A percentile compares a stretch with the other conserved stretches of the same genome.
Evolutionary conservation across 2,888 invertebrate species (phyloP).

Genomic region (Microplitis manilae): DNA sequence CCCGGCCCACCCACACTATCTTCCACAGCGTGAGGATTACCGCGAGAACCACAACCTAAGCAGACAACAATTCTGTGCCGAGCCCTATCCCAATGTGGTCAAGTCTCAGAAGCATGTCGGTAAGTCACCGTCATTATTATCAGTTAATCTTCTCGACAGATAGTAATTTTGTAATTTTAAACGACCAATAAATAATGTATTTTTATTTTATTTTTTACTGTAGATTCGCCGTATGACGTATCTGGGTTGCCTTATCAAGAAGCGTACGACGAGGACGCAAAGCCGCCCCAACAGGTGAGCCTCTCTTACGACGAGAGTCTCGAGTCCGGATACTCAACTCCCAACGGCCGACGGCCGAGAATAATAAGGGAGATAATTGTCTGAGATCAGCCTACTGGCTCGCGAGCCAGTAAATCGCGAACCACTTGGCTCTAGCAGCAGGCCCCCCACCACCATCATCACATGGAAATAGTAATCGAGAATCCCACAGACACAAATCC

Average conservation of each 20-base stretch:
- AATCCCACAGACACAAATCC: conserved; percentile 57
- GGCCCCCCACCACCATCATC: conserved; percentile 62
- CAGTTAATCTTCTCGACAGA: too few relatives aligned
- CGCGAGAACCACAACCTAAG: conserved; percentile 87
- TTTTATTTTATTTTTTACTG: conserved; percentile 28
- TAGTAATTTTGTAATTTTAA: too few relatives aligned
- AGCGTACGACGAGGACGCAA: conserved; percentile 83
- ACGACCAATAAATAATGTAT: conserved; percentile 20
- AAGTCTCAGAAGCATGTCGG: conserved; percentile 94
- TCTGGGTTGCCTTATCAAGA: conserved; percentile 92
- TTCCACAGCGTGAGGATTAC: conserved; percentile 81
- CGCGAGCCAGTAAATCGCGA: conserved; percentile 68
- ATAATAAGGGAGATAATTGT: conserved; percentile 97
- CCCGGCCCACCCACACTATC: conserved; percentile 86
- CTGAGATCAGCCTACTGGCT: conserved; percentile 74
- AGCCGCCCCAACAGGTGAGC: conserved; percentile 89
- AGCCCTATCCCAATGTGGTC: conserved; percentile 91
- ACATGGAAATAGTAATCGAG: conserved; percentile 69
- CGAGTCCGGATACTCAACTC: conserved; percentile 94
- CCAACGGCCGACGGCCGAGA: conserved; percentile 91
- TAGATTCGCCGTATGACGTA: conserved; percentile 95
- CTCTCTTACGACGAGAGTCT: conserved; percentile 94
- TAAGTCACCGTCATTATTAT: conserved; percentile 71
- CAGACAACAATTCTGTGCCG: conserved; percentile 89
- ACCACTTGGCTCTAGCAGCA: conserved; percentile 71